phyloP scores from a whole-genome alignment of 2,797 vertebrate genomes.

The Sebastes minor region DNA sequence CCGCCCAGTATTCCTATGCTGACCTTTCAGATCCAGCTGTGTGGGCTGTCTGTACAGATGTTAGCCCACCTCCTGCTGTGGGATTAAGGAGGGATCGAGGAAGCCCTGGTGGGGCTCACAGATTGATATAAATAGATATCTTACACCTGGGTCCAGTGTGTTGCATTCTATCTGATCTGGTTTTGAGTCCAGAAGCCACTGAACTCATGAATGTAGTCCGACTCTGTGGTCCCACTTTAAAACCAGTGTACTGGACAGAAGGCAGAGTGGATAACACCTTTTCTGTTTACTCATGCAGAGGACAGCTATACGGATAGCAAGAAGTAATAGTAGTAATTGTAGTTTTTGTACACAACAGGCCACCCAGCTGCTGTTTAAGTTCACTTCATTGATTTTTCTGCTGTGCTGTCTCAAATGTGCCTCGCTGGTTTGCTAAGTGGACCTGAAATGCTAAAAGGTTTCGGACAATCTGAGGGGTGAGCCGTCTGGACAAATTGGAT shows the following conservation, averaged over 20 bases:
- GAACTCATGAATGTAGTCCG: background rate
- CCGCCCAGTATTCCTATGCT: constrained; percentile 6
- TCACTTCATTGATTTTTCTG: constrained; percentile 8
- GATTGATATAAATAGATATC: background rate
- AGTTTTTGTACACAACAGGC: background rate
- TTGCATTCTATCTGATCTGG: background rate
- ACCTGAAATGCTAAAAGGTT: constrained; percentile 50
- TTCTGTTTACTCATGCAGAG: background rate
- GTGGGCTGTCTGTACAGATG: constrained; percentile 49
- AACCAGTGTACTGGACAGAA: background rate
- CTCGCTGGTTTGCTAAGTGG: constrained; percentile 25
- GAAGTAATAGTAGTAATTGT: background rate
- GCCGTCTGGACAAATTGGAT: constrained; percentile 43
- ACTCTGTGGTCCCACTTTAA: background rate
- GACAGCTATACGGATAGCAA: background rate
- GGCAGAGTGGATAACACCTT: background rate
- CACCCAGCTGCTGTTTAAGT: background rate
- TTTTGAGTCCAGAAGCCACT: background rate
- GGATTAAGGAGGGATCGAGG: constrained; percentile 25
- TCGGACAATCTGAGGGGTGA: constrained; percentile 1
- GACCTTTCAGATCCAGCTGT: constrained; percentile 60
- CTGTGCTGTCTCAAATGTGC: background rate
- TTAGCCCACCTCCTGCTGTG: constrained; percentile 34
- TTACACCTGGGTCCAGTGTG: background rate
- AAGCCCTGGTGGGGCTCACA: background rate